Conservation (phyloP, 1,140 invertebrate species). For the Ostrea denselamellosa region DNA sequence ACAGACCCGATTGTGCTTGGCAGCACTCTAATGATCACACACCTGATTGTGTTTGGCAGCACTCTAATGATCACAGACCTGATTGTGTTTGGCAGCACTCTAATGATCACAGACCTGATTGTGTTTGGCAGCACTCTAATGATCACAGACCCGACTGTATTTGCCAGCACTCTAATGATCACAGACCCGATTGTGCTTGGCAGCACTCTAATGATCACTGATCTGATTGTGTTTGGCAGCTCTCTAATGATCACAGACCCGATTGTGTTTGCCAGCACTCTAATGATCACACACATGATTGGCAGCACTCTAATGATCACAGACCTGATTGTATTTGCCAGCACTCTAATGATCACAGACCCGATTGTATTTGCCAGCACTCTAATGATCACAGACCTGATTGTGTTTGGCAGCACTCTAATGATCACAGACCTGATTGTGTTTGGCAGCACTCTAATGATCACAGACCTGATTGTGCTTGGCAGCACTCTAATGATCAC, state of each 20-base stretch:
- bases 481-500: constrained; percentile 60
- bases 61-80: constrained; percentile 68
- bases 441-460: constrained; percentile 69
- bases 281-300: constrained; percentile 66
- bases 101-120: constrained; percentile 65
- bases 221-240: constrained; percentile 74
- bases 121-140: constrained; percentile 72
- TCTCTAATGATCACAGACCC: constrained; percentile 68
- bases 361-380: constrained; percentile 72
- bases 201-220: constrained; percentile 59
- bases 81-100: constrained; percentile 73
- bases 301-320: constrained; percentile 60
- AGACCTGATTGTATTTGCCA: constrained; percentile 73
- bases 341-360: constrained; percentile 67
- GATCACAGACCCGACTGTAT: constrained; percentile 69
- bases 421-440: constrained; percentile 67
- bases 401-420: constrained; percentile 73
- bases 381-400: constrained; percentile 66
- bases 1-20: constrained; percentile 72
- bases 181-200: constrained; percentile 72
- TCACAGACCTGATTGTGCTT: constrained; percentile 72
- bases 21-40: constrained; percentile 58
- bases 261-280: constrained; percentile 73
- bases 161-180: constrained; percentile 66
- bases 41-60: constrained; percentile 74